Evolutionary conservation across 2,113 vertebrate genomes (phyloP), one percentile per base, ranked within the genome.

Genomic region (Indicator maculatus): DNA sequence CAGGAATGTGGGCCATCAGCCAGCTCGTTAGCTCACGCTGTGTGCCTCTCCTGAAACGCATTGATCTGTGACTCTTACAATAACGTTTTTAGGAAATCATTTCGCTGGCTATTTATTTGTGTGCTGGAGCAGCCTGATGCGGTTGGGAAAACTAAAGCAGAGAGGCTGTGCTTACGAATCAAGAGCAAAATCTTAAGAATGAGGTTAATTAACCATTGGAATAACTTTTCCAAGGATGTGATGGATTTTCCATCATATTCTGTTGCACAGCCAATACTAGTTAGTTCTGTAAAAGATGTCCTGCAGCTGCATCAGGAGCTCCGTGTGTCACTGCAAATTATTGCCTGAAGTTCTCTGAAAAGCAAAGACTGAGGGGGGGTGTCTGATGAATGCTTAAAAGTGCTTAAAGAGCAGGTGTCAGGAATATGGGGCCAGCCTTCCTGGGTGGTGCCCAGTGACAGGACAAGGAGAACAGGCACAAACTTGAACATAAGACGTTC

Each of bases 71-170:
- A 84, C 93, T 95, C 77, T 65, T 78, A 72, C 63, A 95, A 78
- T 90, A 95, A 86, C 66, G 38, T 75, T 86, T 95, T 94, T 95
- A 86, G 76, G 82, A 95, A 95, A 93, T 95, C 7, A 86, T 90
- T 93, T 94, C 70, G 50, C 55, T 83, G 63, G 64, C 30, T 93
- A 76, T 80, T 95, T 89, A 65, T 94, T 91, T 91, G 50, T 72
- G 47, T 69, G n/a, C 53, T 88, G 76, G 69, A 94, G 50, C 76
- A 87, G n/a, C n/a, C 50, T 82, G 63, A 24, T 84, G 70, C 76
- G 50, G 28, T 36, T 88, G 64, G 61, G 58, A 75, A 94, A 92
- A 59, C 50, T 88, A 41, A 93, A 75, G 58, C 39, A 81, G 47
- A 27, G 6, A 27, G 6, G 11, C 11, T 28, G 8, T 66, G 38